phyloP scores from a whole-genome alignment of 1,140 invertebrate genomes.

The Drosophila azteca region DNA sequence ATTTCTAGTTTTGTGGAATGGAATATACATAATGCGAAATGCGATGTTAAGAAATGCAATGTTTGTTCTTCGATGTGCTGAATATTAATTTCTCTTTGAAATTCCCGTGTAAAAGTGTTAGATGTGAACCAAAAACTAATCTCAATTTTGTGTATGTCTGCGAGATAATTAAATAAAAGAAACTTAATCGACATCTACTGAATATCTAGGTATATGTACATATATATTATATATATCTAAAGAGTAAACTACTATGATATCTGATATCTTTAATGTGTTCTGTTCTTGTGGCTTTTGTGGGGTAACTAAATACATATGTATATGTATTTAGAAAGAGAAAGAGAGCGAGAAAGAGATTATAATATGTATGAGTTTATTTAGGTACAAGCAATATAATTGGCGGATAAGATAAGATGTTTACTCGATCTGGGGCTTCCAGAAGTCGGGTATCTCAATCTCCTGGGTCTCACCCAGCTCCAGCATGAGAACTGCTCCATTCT shows the following conservation, averaged over 20 bases:
- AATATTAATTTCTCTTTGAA: conserved; percentile 37
- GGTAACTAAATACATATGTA: too few species aligned
- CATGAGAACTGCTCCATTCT: conserved; percentile 61
- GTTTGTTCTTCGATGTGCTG: conserved; percentile 46
- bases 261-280: neutral
- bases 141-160: conserved; percentile 68
- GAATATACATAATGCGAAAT: conserved; percentile 19
- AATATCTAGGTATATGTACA: neutral
- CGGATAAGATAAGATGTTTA: neutral
- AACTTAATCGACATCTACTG: conserved; percentile 46
- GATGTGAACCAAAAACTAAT: conserved; percentile 47
- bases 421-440: conserved; percentile 49
- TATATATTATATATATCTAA: neutral
- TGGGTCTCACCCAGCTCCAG: conserved; percentile 59
- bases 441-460: conserved; percentile 41
- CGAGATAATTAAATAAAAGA: conserved; percentile 60
- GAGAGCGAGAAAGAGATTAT: neutral
- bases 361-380: neutral
- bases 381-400: neutral
- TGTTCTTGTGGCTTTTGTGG: conserved; percentile 26
- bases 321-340: too few species aligned
- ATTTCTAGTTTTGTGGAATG: conserved; percentile 39
- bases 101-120: conserved; percentile 51
- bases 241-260: neutral
- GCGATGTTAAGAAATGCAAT: conserved; percentile 23